Evolutionary conservation across 2,888 invertebrate genomes (phyloP).

Genomic region (Cloeon dipterum): DNA sequence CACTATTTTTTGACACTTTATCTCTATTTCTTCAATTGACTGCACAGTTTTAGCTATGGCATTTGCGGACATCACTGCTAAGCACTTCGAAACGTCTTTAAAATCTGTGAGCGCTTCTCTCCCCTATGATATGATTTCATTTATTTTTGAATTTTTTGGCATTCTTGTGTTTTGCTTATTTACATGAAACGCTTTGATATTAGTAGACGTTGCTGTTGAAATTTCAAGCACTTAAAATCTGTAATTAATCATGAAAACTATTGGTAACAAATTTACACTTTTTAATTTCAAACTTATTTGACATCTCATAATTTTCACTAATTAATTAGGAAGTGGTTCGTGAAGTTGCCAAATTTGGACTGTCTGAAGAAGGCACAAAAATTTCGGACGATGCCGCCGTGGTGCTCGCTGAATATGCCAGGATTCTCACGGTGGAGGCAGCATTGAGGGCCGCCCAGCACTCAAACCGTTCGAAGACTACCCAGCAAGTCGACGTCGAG

Average conservation of each 20-base stretch:
- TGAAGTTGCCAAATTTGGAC: background rate
- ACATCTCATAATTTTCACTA: no score
- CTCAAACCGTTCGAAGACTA: background rate
- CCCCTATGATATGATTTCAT: no score
- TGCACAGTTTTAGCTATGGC: background rate
- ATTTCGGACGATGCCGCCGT: background rate
- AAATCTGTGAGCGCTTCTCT: slow-evolving; percentile 1
- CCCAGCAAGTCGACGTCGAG: background rate
- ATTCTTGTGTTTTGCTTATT: no score
- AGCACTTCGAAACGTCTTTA: background rate
- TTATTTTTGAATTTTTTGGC: no score
- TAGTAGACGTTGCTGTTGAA: no score
- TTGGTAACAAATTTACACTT: no score
- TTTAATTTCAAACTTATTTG: no score
- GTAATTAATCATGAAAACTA: no score
- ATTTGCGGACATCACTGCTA: background rate
- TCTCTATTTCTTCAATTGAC: no score
- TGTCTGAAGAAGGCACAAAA: background rate
- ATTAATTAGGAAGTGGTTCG: background rate
- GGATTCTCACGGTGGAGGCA: background rate
- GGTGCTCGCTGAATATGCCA: background rate
- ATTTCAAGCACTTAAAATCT: no score
- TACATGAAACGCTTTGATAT: no score
- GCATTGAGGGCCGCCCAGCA: background rate
- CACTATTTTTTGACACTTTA: no score